A percentile compares a stretch with the other conserved stretches of the same genome.
Conservation (phyloP, 1,140 invertebrate species). For the Lepidotrigona ventralis region DNA sequence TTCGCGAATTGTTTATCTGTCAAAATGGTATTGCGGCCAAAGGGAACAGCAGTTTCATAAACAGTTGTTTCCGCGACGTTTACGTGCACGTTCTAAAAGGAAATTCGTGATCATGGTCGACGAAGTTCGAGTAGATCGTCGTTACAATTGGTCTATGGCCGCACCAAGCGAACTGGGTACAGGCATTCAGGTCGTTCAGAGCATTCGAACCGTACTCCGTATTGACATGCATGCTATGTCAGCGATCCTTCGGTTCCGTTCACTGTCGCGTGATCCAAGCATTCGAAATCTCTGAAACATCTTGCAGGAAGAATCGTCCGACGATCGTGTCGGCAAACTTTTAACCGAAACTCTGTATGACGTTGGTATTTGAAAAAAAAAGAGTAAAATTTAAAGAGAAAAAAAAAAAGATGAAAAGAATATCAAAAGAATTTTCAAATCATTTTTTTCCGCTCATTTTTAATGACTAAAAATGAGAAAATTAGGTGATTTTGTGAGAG, state of each 20-base stretch:
- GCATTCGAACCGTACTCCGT: slow-evolving; percentile 31
- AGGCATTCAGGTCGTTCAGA: slow-evolving; percentile 30
- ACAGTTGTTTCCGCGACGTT: slow-evolving; percentile 8
- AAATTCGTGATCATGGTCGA: slow-evolving; percentile 18
- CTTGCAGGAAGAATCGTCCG: background rate
- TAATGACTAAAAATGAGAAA: background rate
- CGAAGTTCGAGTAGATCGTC: background rate
- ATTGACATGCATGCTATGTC: slow-evolving; percentile 42
- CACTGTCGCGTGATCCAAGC: slow-evolving; percentile 27
- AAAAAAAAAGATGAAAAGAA: background rate
- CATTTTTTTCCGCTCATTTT: background rate
- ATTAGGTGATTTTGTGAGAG: background rate
- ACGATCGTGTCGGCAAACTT: background rate
- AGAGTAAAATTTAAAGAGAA: background rate
- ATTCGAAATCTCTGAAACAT: slow-evolving; percentile 39
- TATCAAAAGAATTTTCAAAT: background rate
- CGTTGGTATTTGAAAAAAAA: background rate
- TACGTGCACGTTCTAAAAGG: background rate
- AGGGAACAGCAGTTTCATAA: background rate
- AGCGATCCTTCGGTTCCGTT: slow-evolving; percentile 40
- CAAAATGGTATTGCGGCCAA: background rate
- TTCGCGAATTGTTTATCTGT: background rate
- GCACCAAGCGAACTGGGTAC: slow-evolving; percentile 9
- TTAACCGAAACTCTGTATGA: too few relatives aligned
- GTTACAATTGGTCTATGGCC: background rate